These are phyloP conservation scores for Erpetoichthys calabaricus DNA, from an alignment of 2,797 vertebrate species.

Conservation along the genomic window DNA sequence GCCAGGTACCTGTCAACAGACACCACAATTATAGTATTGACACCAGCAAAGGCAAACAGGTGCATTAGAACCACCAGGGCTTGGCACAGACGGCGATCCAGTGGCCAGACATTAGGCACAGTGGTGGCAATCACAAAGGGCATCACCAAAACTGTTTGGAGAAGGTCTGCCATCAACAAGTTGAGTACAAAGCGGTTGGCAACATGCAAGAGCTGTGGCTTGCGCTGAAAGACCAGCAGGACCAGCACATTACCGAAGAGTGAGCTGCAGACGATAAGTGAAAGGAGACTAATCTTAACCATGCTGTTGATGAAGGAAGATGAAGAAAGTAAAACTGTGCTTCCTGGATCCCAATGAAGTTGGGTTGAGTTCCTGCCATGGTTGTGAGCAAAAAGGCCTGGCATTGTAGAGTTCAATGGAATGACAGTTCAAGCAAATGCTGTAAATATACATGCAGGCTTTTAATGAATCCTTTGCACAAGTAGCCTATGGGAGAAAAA, in stretches of 20 bases:
- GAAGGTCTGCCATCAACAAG: slow-evolving; percentile 68
- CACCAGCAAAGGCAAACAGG: slow-evolving; percentile 73
- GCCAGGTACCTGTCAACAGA: slow-evolving; percentile 75
- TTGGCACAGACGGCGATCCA: slow-evolving; percentile 63
- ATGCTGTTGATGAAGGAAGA: slow-evolving; percentile 34
- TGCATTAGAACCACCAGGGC: slow-evolving; percentile 74
- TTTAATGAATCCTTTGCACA: no score
- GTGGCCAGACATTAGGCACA: slow-evolving; percentile 61
- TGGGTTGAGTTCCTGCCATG: slow-evolving; percentile 33
- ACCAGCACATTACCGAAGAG: slow-evolving; percentile 70
- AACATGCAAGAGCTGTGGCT: slow-evolving; percentile 73
- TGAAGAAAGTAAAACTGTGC: slow-evolving; percentile 12
- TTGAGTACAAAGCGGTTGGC: slow-evolving; percentile 80
- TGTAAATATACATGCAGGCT: no score
- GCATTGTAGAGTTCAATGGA: slow-evolving; percentile 24
- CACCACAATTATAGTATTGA: slow-evolving; percentile 76
- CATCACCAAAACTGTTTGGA: slow-evolving; percentile 71
- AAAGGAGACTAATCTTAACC: slow-evolving; percentile 56
- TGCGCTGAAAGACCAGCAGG: slow-evolving; percentile 66
- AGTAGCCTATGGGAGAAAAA: no score
- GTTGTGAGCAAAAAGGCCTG: slow-evolving; percentile 24
- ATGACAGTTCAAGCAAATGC: no score
- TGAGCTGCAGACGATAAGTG: slow-evolving; percentile 57
- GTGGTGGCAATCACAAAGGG: slow-evolving; percentile 69
- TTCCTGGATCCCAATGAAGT: slow-evolving; percentile 31